Conservation (phyloP, 1,140 invertebrate species). For the Zaprionus tsacasi region DNA sequence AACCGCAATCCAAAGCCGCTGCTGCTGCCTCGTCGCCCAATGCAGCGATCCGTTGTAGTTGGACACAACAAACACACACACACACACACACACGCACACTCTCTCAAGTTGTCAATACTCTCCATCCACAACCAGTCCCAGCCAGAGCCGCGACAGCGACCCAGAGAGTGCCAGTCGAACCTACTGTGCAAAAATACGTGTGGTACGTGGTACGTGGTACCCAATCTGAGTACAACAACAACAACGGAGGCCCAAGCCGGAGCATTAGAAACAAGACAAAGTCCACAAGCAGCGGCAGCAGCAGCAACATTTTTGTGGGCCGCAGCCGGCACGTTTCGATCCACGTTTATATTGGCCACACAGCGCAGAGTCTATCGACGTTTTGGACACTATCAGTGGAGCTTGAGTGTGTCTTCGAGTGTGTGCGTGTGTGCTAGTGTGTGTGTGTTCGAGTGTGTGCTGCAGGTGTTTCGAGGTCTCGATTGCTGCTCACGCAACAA, state of each 20-base stretch:
- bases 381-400: conserved; percentile 41
- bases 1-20: conserved; percentile 54
- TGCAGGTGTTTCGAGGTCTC: conserved; percentile 53
- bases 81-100: conserved; percentile 15
- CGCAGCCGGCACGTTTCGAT: conserved; percentile 40
- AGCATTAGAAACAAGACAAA: conserved; percentile 52
- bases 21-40: conserved; percentile 31
- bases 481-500: conserved; percentile 39
- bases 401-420: not conserved
- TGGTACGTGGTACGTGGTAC: not conserved
- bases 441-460: conserved; percentile 1
- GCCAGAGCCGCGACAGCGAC: conserved; percentile 15
- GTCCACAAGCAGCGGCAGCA: conserved; percentile 43
- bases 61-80: conserved; percentile 25
- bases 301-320: conserved; percentile 22
- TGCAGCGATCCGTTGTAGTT: conserved; percentile 45
- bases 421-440: not conserved
- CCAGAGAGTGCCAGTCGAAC: conserved; percentile 33
- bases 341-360: conserved; percentile 16
- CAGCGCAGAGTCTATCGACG: conserved; percentile 13
- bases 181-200: conserved; percentile 36
- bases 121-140: conserved; percentile 52
- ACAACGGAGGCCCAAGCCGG: conserved; percentile 29
- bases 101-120: conserved; percentile 44
- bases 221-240: not conserved